Percentiles rank a stretch among this genome's conserved stretches.
phyloP scores from a whole-genome alignment of 1,140 invertebrate genomes.

The Goniozus legneri region DNA sequence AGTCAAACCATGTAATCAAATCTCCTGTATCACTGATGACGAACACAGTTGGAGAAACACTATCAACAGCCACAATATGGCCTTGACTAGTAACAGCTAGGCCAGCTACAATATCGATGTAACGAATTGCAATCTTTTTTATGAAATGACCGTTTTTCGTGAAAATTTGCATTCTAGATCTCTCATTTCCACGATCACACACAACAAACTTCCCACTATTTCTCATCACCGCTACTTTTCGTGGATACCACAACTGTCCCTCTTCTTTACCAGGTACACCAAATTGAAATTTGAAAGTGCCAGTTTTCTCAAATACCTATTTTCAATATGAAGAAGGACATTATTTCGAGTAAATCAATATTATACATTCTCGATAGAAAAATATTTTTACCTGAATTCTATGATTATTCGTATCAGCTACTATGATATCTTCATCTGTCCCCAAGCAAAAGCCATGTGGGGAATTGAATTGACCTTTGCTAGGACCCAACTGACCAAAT shows the following conservation, averaged over 20 bases:
- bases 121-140: slow-evolving; percentile 90
- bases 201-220: slow-evolving; percentile 88
- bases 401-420: slow-evolving; percentile 95
- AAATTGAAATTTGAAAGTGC: slow-evolving; percentile 85
- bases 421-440: slow-evolving; percentile 89
- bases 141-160: slow-evolving; percentile 83
- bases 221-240: slow-evolving; percentile 91
- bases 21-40: slow-evolving; percentile 87
- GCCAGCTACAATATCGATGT: slow-evolving; percentile 97
- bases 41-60: slow-evolving; percentile 95
- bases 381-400: slow-evolving; percentile 73
- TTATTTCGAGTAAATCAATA: not conserved
- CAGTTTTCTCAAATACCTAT: slow-evolving; percentile 86
- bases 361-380: not conserved
- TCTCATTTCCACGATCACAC: slow-evolving; percentile 92
- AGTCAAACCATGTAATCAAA: slow-evolving; percentile 92
- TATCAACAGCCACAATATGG: slow-evolving; percentile 95
- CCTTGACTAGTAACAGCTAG: slow-evolving; percentile 86
- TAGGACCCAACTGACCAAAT: slow-evolving; percentile 88
- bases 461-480: slow-evolving; percentile 91
- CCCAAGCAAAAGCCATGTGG: slow-evolving; percentile 96
- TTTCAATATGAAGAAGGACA: slow-evolving; percentile 21
- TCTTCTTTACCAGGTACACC: slow-evolving; percentile 89
- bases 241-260: slow-evolving; percentile 93
- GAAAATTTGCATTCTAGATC: slow-evolving; percentile 95